Base-by-base conservation (phyloP, 2,113 vertebrate genomes). In the Emydocephalus ijimae region DNA sequence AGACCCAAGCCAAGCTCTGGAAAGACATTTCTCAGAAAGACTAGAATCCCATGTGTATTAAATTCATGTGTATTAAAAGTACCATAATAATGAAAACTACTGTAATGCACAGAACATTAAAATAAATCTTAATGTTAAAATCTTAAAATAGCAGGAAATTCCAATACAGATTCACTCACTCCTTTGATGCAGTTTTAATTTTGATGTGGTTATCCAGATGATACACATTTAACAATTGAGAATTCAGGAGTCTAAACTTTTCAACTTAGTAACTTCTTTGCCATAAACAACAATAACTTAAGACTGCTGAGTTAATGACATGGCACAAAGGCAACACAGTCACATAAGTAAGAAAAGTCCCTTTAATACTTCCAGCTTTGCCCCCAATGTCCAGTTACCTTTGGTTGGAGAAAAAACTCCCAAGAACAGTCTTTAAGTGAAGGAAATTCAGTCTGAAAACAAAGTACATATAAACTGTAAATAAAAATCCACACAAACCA, bases 241-340 rank as follows among this genome's bases (percentile, higher is more conserved):
- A 90, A 90, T 54, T 59, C 91, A 94, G 81, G 89, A 95, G 92
- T 88, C 93, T 92, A 95, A 96, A 95, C 1, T 1, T 90, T 95
- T 94, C 34, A 94, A 94, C 64, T 96, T 48, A 93, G 94, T 55
- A 45, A 91, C 91, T 94, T 95, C 95, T 3, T 89, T n/a, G 43
- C 34, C 89, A 91, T 89, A 94, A 95, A 81, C 55, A 92, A 26
- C 88, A 90, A 50, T 57, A 90, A 93, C 45, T 56, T 87, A 93
- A 87, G 94, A 94, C 0, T 2, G 55, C 74, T 39, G 86, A 94
- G 89, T 92, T 93, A 88, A 45, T 45, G 48, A 48, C 6, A 48
- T 48, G 48, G 48, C 48, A 48, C 48, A 48, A 48, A 48, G 48
- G 48, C 48, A 48, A 48, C 48, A 48, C 7, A 48, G 48, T 48